Evolutionary conservation across 2,113 vertebrate genomes (phyloP).

Genomic region (Lampris megalopsis): DNA sequence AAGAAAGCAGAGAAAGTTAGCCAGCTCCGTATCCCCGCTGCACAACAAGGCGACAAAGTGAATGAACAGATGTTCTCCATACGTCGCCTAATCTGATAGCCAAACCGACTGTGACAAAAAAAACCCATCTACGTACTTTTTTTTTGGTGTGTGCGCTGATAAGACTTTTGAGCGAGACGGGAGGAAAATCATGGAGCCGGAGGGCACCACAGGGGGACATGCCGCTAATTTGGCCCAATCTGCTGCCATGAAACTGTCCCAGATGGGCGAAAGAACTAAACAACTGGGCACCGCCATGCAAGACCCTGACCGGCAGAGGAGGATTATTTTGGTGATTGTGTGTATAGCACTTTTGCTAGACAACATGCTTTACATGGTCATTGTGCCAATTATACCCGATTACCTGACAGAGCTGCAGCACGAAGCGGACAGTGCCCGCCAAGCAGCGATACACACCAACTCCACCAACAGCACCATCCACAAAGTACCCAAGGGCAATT

Average conservation of each 20-base stretch:
- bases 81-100: conserved; percentile 47
- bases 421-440: conserved; percentile 63
- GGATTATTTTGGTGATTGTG: conserved; percentile 90
- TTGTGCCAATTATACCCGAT: conserved; percentile 96
- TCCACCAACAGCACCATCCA: conserved; percentile 69
- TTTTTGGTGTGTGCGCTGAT: conserved; percentile 1
- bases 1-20: conserved; percentile 75
- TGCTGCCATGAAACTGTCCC: conserved; percentile 89
- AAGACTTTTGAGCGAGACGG: conserved; percentile 25
- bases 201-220: conserved; percentile 59
- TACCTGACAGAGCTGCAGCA: conserved; percentile 85
- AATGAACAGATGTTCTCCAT: conserved; percentile 58
- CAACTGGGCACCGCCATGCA: conserved; percentile 86
- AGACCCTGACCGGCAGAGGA: conserved; percentile 87
- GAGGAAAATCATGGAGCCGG: conserved; percentile 76
- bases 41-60: conserved; percentile 30
- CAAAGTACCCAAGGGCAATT: conserved; percentile 80
- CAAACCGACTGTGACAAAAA: conserved; percentile 38
- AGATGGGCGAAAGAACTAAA: conserved; percentile 89
- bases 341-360: conserved; percentile 93
- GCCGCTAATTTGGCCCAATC: conserved; percentile 79
- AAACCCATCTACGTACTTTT: conserved; percentile 3
- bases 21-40: conserved; percentile 40
- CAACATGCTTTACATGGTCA: conserved; percentile 99
- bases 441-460: conserved; percentile 54